Evolutionary conservation across 2,797 vertebrate species (phyloP), one percentile per base, ranked within the genome.

Genomic region (Crenuchus spilurus): DNA sequence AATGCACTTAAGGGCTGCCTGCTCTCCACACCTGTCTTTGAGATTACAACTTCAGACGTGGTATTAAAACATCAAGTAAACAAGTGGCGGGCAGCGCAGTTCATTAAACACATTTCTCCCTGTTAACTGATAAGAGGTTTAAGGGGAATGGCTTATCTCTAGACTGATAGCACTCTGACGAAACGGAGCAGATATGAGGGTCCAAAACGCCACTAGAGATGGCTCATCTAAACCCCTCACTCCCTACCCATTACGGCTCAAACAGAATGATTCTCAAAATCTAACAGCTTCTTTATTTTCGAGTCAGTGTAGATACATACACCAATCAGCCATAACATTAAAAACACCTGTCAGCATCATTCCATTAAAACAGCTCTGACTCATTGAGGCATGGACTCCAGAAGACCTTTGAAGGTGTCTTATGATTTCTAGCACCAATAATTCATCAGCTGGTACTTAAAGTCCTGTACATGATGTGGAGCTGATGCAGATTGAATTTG

Each of bases 101-200:
- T 75, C 72, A 78, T 75, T 75, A 74, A 72, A 67, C 33, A 13
- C 49, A 51, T 42, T 65, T 52, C 58, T 67, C 63, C 49, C 64
- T 9, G 39, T 65, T 57, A 68, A 42, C 51, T 69, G 33, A 72
- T 72, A 70, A 75, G n/a, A 48, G 58, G 52, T 66, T 70, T 62
- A 77, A 70, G 72, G 52, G 63, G 58, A 68, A 62, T 54, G 1
- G 49, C 73, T 80, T 73, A 78, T 83, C 78, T 78, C 49, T 24
- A 44, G 68, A 24, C 69, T 61, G 28, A 64, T 55, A 51, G 42
- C 49, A 37, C 46, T 46, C 65, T 26, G 63, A 72, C 44, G 46
- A 52, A 71, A 75, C 52, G 58, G 58, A 64, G 31, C 33, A 64
- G 48, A 62, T 55, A 76, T 55, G 64, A 61, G 57, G 41, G 63